Evolutionary conservation across 2,797 vertebrate species (phyloP).

Genomic region (Poeciliopsis presidionis): DNA sequence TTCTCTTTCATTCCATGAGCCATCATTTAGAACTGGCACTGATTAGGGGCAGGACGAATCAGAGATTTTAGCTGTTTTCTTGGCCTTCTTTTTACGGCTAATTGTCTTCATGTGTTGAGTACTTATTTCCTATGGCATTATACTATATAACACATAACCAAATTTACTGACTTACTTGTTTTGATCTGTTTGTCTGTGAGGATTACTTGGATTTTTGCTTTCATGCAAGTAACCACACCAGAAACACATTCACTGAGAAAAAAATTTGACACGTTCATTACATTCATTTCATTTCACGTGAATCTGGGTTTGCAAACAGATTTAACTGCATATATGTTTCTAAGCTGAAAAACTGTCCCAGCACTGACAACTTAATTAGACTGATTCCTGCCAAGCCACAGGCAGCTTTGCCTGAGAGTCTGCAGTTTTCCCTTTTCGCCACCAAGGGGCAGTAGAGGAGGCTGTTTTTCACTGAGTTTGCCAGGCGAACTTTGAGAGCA

Average conservation of each 20-base stretch:
- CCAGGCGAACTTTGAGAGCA: constrained; percentile 35
- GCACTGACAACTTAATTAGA: neutral
- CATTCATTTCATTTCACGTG: neutral
- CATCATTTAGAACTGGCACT: neutral
- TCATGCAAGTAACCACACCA: neutral
- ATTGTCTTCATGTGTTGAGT: neutral
- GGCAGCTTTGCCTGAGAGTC: neutral
- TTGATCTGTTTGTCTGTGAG: neutral
- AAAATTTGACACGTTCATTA: neutral
- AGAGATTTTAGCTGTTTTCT: neutral
- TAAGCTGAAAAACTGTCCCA: neutral
- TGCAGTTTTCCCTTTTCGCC: constrained; percentile 45
- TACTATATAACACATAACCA: neutral
- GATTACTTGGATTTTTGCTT: neutral
- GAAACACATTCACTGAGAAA: neutral
- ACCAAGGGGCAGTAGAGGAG: constrained; percentile 59
- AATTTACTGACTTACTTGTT: neutral
- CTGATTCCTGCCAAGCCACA: neutral
- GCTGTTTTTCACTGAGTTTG: constrained; percentile 6
- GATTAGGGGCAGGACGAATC: neutral
- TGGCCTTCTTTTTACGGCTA: neutral
- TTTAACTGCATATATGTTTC: neutral
- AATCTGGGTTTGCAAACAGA: neutral
- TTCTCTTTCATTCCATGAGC: neutral
- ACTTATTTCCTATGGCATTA: neutral